Percentiles rank a stretch among this genome's conserved stretches.
phyloP scores from a whole-genome alignment of 2,888 invertebrate genomes.

The Adelphocoris suturalis region DNA sequence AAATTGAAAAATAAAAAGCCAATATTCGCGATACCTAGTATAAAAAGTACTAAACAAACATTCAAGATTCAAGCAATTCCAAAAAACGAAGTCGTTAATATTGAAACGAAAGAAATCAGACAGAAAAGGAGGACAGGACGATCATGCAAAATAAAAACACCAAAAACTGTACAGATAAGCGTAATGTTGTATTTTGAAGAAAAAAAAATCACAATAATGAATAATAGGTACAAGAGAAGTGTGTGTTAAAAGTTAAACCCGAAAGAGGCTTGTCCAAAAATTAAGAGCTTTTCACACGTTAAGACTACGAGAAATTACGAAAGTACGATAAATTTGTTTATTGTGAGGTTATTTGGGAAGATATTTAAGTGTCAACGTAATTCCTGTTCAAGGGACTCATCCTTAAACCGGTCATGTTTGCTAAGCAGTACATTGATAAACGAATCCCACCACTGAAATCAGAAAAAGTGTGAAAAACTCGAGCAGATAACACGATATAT shows the following conservation, averaged over 20 bases:
- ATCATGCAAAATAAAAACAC: conserved; percentile 58
- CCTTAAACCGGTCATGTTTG: conserved; percentile 56
- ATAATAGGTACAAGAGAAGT: not conserved
- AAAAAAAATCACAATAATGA: conserved; percentile 25
- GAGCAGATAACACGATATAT: not conserved
- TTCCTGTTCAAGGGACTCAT: conserved; percentile 13
- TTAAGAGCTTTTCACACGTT: conserved; percentile 12
- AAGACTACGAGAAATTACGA: not conserved
- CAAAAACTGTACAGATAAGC: not conserved
- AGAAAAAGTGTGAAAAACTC: conserved; percentile 18
- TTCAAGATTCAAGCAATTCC: too few relatives aligned
- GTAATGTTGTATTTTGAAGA: conserved; percentile 17
- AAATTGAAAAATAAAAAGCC: too few relatives aligned
- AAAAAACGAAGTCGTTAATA: not conserved
- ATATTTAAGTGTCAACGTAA: conserved; percentile 17
- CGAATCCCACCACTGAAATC: conserved; percentile 71
- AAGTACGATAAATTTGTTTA: conserved; percentile 39
- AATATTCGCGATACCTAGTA: too few relatives aligned
- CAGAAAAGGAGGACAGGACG: conserved; percentile 33
- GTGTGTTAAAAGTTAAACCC: not conserved
- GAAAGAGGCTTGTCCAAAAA: not conserved
- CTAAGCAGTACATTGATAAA: conserved; percentile 65
- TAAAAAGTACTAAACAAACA: too few relatives aligned
- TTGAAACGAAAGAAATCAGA: conserved; percentile 5
- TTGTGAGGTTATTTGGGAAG: conserved; percentile 10